Percentiles rank a stretch among this genome's conserved stretches.
Conservation (phyloP, 2,888 invertebrate species). For the Ormyrus nitidulus region DNA sequence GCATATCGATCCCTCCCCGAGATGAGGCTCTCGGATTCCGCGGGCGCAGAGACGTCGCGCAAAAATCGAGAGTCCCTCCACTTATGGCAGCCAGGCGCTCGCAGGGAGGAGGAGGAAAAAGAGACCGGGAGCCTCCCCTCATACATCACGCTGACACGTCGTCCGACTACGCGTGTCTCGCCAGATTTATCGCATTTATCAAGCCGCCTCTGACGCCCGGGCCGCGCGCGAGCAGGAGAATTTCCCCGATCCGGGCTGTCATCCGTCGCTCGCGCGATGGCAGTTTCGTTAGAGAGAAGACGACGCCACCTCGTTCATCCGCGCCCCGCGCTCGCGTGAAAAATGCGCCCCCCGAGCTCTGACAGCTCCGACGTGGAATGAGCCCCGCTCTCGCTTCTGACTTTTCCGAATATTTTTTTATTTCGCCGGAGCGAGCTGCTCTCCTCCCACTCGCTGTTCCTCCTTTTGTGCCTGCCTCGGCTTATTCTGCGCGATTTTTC, state of each 20-base stretch:
- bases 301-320: slow-evolving; percentile 28
- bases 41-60: neutral
- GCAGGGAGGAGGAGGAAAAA: slow-evolving; percentile 56
- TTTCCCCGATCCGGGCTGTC: slow-evolving; percentile 36
- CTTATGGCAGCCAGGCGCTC: neutral
- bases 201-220: slow-evolving; percentile 57
- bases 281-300: slow-evolving; percentile 40
- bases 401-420: slow-evolving; percentile 28
- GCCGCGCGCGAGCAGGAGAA: slow-evolving; percentile 15
- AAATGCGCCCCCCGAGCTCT: slow-evolving; percentile 30
- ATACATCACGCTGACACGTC: slow-evolving; percentile 70
- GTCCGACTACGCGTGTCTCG: slow-evolving; percentile 66
- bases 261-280: slow-evolving; percentile 45
- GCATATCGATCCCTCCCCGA: slow-evolving; percentile 1
- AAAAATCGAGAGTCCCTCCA: slow-evolving; percentile 2
- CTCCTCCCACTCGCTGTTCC: neutral
- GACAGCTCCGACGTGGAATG: slow-evolving; percentile 40
- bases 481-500: slow-evolving; percentile 29
- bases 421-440: neutral
- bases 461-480: neutral
- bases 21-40: slow-evolving; percentile 5
- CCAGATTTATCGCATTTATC: slow-evolving; percentile 72
- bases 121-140: slow-evolving; percentile 63
- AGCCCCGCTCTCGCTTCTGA: neutral
- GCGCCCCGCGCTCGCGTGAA: slow-evolving; percentile 24